Evolutionary conservation across 2,113 vertebrate genomes (phyloP), one percentile per base, ranked within the genome.

Genomic region (Ceyx cyanopectus): DNA sequence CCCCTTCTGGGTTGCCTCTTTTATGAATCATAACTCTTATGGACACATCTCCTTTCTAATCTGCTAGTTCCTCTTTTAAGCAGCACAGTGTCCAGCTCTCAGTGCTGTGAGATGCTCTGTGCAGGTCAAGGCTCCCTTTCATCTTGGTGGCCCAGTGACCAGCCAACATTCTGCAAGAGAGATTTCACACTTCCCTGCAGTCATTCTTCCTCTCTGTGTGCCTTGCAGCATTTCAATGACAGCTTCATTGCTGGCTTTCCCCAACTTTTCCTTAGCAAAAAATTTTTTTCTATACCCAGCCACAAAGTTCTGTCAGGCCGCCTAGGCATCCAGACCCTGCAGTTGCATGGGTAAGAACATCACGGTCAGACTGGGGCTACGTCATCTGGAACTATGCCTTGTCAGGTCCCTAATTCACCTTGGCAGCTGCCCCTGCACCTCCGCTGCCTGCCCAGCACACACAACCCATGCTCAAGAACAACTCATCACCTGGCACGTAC

Each of bases 321-420:
- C 37, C 16, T 27, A 45, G 27, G 30, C 60, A 61, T 1, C 0
- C 62, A 75, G 77, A 60, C 1, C 4, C n/a, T 14, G 3, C 30
- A 60, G 46, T 34, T 51, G 46, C 0, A 0, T 5, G 8, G 34
- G 58, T 51, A 60, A 0, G 0, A 73, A 56, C 1, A 6, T 32
- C 5, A 67, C 6, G 3, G 3, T 41, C 53, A 61, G 61, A 75
- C 23, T 41, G 51, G 19, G 12, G 26, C 50, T 11, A 6, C 5
- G 23, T 63, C 29, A 45, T 43, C 30, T 7, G 15, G 43, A 73
- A 66, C 27, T 3, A 2, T 22, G 54, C 21, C 60, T 29, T 6
- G 16, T 27, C 3, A 10, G 34, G 41, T 53, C 34, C 30, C 54
- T 48, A 56, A 68, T 40, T 76, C 63, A 76, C 62, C 40, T 32